Evolutionary conservation across 53 echinoderm and acorn worm genomes (phyloP), one percentile per base, ranked within the genome.

Genomic region (Holothuria leucospilota): DNA sequence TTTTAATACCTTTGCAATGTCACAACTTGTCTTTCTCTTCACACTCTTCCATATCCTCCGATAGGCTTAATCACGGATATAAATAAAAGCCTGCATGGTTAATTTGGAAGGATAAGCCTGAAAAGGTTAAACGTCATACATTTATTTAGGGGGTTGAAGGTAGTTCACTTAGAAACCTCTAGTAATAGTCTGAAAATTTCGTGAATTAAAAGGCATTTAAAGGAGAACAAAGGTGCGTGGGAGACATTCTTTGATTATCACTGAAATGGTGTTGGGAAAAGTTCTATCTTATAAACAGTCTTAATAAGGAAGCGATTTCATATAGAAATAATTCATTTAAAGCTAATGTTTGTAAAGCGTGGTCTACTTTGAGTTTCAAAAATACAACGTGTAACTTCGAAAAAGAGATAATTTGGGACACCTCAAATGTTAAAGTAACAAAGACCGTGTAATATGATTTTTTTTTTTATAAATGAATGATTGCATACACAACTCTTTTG

Each of bases 391-490:
- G 11, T 29, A 38, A 70, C 9, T 70, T 70, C 29, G 2, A 70
- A 70, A 38, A 70, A 2, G 34, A 70, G 34, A 70, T 70, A 11
- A 70, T 70, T 70, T 70, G 38, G 34, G 34, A 70, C 16, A 70
- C 12, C 39, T 70, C 39, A 39, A 26, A 70, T 30, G 20, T 70
- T 29, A 70, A 70, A 29, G 26, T 28, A 30, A 70, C 34, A 70
- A 70, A 38, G 39, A 70, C 34, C 18, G 29, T 70, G 70, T 38
- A 13, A 38, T 8, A 70, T 70, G 9, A 69, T 8, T 69, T 69
- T 27, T 39, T 69, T 10, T 29, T 34, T 34, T 34, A 34, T 6
- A 49, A 4, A 4, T 13, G 13, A 70, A 34, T 38, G 30, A 38
- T 5, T 70, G 13, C 29, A 10, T 39, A 70, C 70, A 70, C 11